Conservation (phyloP, 2,888 invertebrate species). For the Heliconius sara region DNA sequence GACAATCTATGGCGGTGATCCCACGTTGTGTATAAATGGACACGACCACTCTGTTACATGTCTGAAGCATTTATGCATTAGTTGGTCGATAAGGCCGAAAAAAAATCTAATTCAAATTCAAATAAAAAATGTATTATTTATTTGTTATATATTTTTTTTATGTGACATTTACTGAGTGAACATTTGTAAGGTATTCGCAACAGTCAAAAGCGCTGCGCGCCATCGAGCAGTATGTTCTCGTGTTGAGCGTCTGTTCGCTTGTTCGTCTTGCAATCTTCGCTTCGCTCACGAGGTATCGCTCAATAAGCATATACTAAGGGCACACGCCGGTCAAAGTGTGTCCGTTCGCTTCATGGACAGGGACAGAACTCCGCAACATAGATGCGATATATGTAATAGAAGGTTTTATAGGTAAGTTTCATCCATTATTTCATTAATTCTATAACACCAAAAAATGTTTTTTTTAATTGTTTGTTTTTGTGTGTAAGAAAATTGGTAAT, state of each 20-base stretch:
- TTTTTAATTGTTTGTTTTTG: too few species aligned
- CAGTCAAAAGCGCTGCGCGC: conserved; percentile 77
- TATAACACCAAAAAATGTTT: too few species aligned
- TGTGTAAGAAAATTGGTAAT: too few species aligned
- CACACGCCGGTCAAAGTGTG: conserved; percentile 75
- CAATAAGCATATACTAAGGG: conserved; percentile 76
- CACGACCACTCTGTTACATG: too few species aligned
- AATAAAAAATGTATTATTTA: too few species aligned
- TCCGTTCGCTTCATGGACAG: conserved; percentile 70
- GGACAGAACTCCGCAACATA: conserved; percentile 67
- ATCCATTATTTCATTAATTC: not conserved
- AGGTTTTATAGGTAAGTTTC: conserved; percentile 79
- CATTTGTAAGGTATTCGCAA: conserved; percentile 69
- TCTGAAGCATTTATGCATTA: too few species aligned
- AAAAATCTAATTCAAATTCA: too few species aligned
- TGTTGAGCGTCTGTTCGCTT: conserved; percentile 68
- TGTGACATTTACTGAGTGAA: too few species aligned
- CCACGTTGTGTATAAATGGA: too few species aligned
- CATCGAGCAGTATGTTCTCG: conserved; percentile 73
- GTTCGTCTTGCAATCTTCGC: conserved; percentile 70
- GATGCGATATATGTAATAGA: conserved; percentile 86
- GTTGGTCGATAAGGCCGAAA: too few species aligned
- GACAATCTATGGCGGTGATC: too few species aligned
- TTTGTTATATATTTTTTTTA: too few species aligned
- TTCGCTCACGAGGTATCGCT: conserved; percentile 78